Percentiles rank a stretch among this genome's conserved stretches.
Evolutionary conservation across 1,140 invertebrate species (phyloP).

Genomic region (Atopsyche davidsoni): DNA sequence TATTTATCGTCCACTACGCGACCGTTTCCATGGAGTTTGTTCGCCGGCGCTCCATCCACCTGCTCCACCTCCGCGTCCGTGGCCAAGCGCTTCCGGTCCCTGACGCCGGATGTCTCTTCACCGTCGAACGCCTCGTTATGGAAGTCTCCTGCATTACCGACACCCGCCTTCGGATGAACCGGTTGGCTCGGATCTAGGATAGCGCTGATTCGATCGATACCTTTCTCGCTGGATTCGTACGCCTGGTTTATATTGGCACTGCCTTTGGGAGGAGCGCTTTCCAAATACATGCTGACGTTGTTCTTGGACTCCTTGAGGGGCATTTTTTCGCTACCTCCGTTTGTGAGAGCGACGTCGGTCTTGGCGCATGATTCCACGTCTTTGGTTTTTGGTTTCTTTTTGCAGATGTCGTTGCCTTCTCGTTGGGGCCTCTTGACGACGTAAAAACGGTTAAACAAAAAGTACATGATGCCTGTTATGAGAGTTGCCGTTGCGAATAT

Average conservation of each 20-base stretch:
- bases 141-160: conserved; percentile 6
- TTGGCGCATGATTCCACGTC: conserved; percentile 34
- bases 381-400: conserved; percentile 42
- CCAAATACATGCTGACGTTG: conserved; percentile 22
- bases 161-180: neutral
- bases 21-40: neutral
- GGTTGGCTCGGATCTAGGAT: neutral
- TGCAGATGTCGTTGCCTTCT: conserved; percentile 49
- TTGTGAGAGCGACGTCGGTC: conserved; percentile 32
- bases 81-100: neutral
- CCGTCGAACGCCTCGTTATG: conserved; percentile 13
- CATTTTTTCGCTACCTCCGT: conserved; percentile 33
- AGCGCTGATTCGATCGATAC: conserved; percentile 1
- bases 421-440: conserved; percentile 49
- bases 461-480: conserved; percentile 62
- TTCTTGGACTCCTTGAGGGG: conserved; percentile 18
- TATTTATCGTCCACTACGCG: neutral
- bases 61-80: too few species aligned
- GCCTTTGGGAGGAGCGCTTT: conserved; percentile 19
- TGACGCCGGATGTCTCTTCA: conserved; percentile 9
- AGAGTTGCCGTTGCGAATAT: conserved; percentile 60
- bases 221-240: neutral
- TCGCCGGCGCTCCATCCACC: neutral
- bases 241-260: conserved; percentile 8
- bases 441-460: conserved; percentile 61